phyloP scores from a whole-genome alignment of 2,113 vertebrate species.

The Toxotes jaculatrix region DNA sequence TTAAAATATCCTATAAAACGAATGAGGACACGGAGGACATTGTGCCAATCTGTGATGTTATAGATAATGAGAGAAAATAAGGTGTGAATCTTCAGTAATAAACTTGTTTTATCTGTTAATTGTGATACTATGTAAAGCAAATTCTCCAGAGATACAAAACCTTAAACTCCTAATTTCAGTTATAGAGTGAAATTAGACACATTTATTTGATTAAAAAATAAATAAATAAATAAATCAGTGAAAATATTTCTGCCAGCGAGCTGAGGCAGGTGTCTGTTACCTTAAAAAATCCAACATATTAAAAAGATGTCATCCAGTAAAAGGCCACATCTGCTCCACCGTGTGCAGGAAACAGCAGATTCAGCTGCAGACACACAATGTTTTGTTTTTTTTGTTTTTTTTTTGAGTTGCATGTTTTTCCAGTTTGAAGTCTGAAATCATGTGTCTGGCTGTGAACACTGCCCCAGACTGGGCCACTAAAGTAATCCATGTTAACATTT shows the following conservation, averaged over 20 bases:
- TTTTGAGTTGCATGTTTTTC: neutral
- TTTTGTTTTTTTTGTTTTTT: neutral
- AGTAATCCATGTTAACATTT: constrained; percentile 68
- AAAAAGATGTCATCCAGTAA: constrained; percentile 16
- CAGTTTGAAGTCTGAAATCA: constrained; percentile 21
- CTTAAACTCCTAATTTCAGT: neutral
- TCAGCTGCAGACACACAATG: neutral
- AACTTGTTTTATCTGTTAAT: no score
- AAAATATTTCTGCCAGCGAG: neutral
- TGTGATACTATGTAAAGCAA: neutral
- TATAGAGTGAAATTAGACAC: neutral
- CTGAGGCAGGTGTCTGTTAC: neutral
- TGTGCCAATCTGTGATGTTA: no score
- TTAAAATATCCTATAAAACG: no score
- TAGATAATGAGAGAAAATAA: no score
- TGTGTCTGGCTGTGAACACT: constrained; percentile 12
- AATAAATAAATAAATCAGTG: no score
- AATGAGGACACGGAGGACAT: no score
- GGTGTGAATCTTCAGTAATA: no score
- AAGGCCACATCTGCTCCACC: constrained; percentile 26
- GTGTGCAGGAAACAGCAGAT: neutral
- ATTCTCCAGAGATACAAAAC: neutral
- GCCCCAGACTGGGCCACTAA: constrained; percentile 36
- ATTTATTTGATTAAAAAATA: no score
- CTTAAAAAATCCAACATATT: neutral